Base-by-base conservation (phyloP, 37 sponge, comb jelly and placozoan species). In the Tethya wilhelma region DNA sequence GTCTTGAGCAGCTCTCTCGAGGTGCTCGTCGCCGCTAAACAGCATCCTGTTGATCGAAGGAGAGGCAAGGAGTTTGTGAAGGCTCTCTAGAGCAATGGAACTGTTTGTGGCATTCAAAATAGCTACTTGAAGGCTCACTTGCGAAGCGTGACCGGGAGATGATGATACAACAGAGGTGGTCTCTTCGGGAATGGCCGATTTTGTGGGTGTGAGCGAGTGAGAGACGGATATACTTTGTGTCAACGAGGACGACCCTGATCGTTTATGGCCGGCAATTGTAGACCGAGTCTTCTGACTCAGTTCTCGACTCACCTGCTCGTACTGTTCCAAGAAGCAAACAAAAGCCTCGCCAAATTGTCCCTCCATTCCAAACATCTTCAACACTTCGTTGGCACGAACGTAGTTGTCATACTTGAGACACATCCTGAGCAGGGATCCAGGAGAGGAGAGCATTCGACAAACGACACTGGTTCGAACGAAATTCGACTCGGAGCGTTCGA, bases 371-470 rank as follows among this genome's bases (percentile, higher is more conserved):
- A 97, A 89, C 71, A 88, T 91, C 40, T 79, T 75, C 1, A 96
- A 36, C n/a, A 97, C 95, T 65, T 97, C 95, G 38, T 75, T 31
- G 0, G 97, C 97, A 23, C 81, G 72, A 25, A 57, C 75, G 53
- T 85, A 94, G 78, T 91, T 97, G 56, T 79, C 57, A 30, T 86
- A 88, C 39, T 69, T 64, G 36, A 97, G 74, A 55, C 97, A 97
- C 74, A 78, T 80, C 0, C 88, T 67, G 2, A 97, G 86, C 36
- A 97, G 87, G 39, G 84, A 82, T 29, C 74, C 83, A 1, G 97
- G 93, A 28, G 97, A 89, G 23, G 97, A 88, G 1, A 97, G 87
- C 95, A 97, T 94, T 32, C 73, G 71, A 39, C 77, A 77, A 23
- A 95, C 43, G 33, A 95, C 71, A 40, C 76, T 80, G 38, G 33